phyloP scores from a whole-genome alignment of 2,797 vertebrate species.

The Acanthis flammea region DNA sequence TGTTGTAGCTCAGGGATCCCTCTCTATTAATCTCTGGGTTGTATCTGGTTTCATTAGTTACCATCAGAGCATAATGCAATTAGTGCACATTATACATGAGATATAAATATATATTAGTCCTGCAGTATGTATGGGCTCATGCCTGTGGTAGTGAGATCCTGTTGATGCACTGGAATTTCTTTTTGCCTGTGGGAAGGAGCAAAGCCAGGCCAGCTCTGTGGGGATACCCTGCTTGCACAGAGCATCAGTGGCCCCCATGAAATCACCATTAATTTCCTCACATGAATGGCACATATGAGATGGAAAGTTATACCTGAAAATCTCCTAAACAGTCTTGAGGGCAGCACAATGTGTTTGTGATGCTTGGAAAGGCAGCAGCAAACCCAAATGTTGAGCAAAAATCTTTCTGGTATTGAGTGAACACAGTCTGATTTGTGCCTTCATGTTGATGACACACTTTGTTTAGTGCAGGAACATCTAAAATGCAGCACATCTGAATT shows the following conservation, averaged over 20 bases:
- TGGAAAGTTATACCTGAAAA: background rate
- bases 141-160: background rate
- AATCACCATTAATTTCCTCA: background rate
- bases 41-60: background rate
- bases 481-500: background rate
- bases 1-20: background rate
- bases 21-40: background rate
- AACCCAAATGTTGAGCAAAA: background rate
- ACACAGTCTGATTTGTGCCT: rapidly evolving
- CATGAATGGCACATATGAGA: rapidly evolving
- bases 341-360: rapidly evolving
- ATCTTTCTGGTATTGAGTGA: background rate
- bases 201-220: background rate
- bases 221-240: background rate
- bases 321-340: background rate
- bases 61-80: background rate
- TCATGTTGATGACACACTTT: rapidly evolving
- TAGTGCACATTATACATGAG: background rate
- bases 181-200: background rate
- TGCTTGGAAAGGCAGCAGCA: background rate
- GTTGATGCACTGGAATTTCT: background rate
- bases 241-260: rapidly evolving
- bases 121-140: background rate
- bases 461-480: background rate
- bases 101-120: background rate